phyloP scores from a whole-genome alignment of 2,113 vertebrate species.

The Carettochelys insculpta region DNA sequence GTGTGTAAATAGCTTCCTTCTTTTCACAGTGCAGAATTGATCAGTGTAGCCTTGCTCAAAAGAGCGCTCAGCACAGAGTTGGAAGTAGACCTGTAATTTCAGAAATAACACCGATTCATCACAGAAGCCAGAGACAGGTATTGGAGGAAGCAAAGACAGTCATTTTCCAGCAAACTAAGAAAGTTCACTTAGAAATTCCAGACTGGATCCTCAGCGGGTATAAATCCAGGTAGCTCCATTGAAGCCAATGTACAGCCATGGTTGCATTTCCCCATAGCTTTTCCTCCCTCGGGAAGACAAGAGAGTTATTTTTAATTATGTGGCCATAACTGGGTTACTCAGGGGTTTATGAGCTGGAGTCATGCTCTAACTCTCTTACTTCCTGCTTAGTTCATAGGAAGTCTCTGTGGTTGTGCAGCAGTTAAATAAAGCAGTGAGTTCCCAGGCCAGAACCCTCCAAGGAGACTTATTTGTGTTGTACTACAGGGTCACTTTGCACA shows the following conservation, averaged over 20 bases:
- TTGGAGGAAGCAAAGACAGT: neutral
- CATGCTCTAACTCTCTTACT: neutral
- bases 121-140: neutral
- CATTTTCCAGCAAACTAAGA: neutral
- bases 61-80: conserved; percentile 4
- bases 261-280: neutral
- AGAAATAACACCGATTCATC: conserved; percentile 45
- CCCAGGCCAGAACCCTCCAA: neutral
- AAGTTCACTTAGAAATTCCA: neutral
- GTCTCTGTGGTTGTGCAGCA: neutral
- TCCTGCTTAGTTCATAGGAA: neutral
- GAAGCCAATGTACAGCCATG: neutral
- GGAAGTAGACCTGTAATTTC: conserved; percentile 48
- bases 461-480: neutral
- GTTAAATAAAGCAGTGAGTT: neutral
- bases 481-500: neutral
- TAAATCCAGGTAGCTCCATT: neutral
- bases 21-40: neutral
- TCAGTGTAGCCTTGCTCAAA: conserved; percentile 14
- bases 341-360: neutral
- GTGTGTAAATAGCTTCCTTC: neutral
- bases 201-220: neutral
- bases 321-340: neutral
- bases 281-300: neutral
- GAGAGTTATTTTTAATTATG: neutral